These are phyloP conservation scores for Serripes groenlandicus DNA, from an alignment of 2,888 invertebrate genomes.

Conservation along the genomic window DNA sequence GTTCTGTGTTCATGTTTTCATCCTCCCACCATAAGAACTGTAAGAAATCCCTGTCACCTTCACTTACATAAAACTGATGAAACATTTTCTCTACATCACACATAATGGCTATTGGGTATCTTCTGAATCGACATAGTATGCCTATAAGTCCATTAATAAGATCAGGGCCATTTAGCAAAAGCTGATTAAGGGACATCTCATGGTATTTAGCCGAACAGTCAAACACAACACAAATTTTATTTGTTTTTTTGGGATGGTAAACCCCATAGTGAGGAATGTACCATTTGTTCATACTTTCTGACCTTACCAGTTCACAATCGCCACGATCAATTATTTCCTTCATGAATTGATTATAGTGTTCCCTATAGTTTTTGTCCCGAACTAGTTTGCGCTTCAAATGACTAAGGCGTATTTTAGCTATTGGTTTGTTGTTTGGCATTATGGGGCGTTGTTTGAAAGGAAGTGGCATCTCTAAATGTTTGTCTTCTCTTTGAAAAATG, in stretches of 20 bases:
- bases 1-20: constrained; percentile 14
- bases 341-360: constrained; percentile 17
- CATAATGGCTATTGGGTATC: constrained; percentile 44
- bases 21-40: constrained; percentile 59
- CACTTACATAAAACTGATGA: constrained; percentile 46
- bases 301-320: constrained; percentile 29
- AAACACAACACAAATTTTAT: constrained; percentile 57
- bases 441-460: background rate
- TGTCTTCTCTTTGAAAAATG: background rate
- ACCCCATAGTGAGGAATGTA: constrained; percentile 54
- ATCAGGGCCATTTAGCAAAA: constrained; percentile 62
- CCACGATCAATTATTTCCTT: constrained; percentile 9
- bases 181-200: constrained; percentile 42
- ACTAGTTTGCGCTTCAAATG: background rate
- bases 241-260: constrained; percentile 32
- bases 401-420: background rate
- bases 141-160: constrained; percentile 57
- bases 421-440: constrained; percentile 5
- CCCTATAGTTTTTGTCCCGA: background rate
- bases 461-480: constrained; percentile 20
- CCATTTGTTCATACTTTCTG: constrained; percentile 18
- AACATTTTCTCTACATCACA: constrained; percentile 66
- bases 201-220: constrained; percentile 51
- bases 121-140: constrained; percentile 57
- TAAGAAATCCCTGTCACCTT: constrained; percentile 46